Conservation (phyloP, 2,797 vertebrate genomes). For the Spinus pinus region DNA sequence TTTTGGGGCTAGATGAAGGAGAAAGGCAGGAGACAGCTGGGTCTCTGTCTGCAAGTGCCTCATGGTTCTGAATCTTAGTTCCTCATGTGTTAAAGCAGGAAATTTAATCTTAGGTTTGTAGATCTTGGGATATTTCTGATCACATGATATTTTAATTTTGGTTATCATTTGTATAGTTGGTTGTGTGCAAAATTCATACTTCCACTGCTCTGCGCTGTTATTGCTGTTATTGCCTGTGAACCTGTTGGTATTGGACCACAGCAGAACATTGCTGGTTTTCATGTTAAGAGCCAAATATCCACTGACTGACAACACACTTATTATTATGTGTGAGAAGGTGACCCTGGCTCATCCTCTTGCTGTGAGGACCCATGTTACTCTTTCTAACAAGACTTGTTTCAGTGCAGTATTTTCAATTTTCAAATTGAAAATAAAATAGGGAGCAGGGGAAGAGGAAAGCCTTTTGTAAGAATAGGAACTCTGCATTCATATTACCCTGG, state of each 20-base stretch:
- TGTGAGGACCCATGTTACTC: background rate
- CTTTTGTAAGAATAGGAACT: background rate
- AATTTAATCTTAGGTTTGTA: background rate
- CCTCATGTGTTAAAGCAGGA: background rate
- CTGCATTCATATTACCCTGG: background rate
- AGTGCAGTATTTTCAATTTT: background rate
- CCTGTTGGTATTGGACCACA: background rate
- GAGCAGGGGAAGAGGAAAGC: background rate
- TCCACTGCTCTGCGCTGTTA: background rate
- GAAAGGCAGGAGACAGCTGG: background rate
- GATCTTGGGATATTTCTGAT: background rate
- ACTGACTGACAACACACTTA: background rate
- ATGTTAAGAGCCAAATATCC: background rate
- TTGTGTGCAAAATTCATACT: background rate
- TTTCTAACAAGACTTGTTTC: background rate
- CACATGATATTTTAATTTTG: background rate
- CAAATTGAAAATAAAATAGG: background rate
- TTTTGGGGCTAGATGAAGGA: background rate
- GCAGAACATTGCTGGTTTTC: background rate
- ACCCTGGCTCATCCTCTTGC: background rate
- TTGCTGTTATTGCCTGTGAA: background rate
- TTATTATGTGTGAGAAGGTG: background rate
- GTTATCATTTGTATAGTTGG: background rate
- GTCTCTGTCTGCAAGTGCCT: background rate
- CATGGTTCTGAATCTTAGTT: background rate